Evolutionary conservation across 2,113 vertebrate genomes (phyloP), one percentile per base, ranked within the genome.

Genomic region (Zosterops japonicus): DNA sequence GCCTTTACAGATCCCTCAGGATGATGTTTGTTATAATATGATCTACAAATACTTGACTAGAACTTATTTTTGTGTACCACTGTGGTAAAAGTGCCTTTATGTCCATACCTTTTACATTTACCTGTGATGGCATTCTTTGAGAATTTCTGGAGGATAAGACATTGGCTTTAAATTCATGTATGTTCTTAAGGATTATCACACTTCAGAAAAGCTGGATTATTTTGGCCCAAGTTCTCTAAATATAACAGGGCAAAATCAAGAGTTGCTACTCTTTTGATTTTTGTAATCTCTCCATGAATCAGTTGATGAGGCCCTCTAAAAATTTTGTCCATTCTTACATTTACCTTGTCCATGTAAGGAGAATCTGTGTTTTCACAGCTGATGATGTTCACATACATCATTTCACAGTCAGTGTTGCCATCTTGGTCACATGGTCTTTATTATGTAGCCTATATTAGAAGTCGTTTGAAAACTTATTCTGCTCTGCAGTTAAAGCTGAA

Each of bases 361-460:
- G 23, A 16, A 25, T 93, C 74, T 88, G 8, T 77, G 19, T 57
- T 72, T 71, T 72, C 4, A 2, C 28, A 50, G 27, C 24, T 28
- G 69, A 0, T 78, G n/a, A 25, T 60, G 29, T 33, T 88, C n/a
- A 49, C 22, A 36, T 68, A 36, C 0, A 0, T 59, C 39, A n/a
- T 53, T 85, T 93, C 52, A 60, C 9, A 56, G 68, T 68, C 57
- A 72, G 6, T 4, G 1, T 72, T 89, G 49, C 35, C 23, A 9
- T 49, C 85, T 76, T 89, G 17, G 28, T 79, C 25, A 25, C 20
- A 5, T 71, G 22, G 25, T 93, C 57, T 75, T 70, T 61, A 27
- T 31, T 53, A 53, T 4, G 5, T 80, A 50, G 20, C 27, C 7
- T 46, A 0, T 27, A 16, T 11, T 83, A 42, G 29, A 77, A 80